Evolutionary conservation across 2,797 vertebrate genomes (phyloP), one percentile per base, ranked within the genome.

Genomic region (Cryptoblepharus egeriae): DNA sequence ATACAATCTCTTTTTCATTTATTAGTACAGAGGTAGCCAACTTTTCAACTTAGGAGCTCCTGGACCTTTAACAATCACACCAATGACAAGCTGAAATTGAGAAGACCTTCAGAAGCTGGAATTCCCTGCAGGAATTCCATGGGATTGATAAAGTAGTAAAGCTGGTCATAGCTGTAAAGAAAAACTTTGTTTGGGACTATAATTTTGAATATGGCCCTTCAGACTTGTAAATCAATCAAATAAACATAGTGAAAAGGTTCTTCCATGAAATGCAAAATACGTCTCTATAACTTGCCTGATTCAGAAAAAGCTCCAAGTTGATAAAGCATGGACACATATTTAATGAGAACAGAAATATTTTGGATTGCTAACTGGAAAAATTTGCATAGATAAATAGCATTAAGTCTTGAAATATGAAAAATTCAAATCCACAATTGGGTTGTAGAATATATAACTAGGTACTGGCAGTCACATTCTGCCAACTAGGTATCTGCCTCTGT

Each of bases 261-360:
- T 58, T 30, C 60, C 37, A 28, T 67, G 1, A 45, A 16, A 0
- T 10, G 76, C 0, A 1, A 26, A 6, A 74, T 6, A 71, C 2
- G 20, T 10, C 3, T 82, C 32, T 2, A 71, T 77, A 83, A 70
- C 0, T n/a, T 20, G 80, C 8, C 1, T 10, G 61, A 15, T 11
- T 68, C 28, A 1, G 7, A 58, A 87, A 81, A 22, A 42, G n/a
- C 35, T 86, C 76, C 64, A 73, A 71, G 1, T 75, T 30, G 37
- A 37, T 45, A 84, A 65, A 79, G 6, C 1, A 70, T 80, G 85
- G 20, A 75, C 0, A 82, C n/a, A 4, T 79, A 69, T 76, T 79
- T 37, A 89, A 82, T 3, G 7, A 77, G 3, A 58, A 18, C 61
- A 80, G 28, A 0, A 0, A 49, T 20, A 70, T 80, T 72, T 10